Base-by-base conservation (phyloP, 2,888 invertebrate genomes). In the Leptopilina drosophilae region DNA sequence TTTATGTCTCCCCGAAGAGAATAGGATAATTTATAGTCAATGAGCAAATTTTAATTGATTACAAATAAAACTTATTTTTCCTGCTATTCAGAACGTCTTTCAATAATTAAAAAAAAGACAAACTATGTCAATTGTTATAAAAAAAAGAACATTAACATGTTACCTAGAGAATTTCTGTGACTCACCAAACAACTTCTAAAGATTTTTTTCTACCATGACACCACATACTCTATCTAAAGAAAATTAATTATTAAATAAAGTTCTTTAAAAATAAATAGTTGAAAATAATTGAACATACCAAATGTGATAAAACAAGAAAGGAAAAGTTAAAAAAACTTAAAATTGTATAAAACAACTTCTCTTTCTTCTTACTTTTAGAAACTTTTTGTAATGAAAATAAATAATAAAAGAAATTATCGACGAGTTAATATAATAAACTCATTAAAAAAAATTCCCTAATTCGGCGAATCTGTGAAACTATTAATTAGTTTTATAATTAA, bases 1-100 rank as follows among this genome's bases (percentile, higher is more conserved):
- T 62, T 62, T 42, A 66, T n/a, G 42, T 46, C 15, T 67, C n/a
- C 11, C 12, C 46, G 8, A 66, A 46, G 42, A 66, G 66, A 46
- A 66, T 59, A 59, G 15, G 5, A 15, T 59, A 15, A 59, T 59
- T 59, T 59, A 59, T 15, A 15, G 59, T 59, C n/a, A 8, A 15
- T 15, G n/a, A 15, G n/a, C 59, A 56, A 56, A 59, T 59, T 59
- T 59, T 59, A 59, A 59, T 59, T 59, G n/a, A 59, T 15, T 20
- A 8, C n/a, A n/a, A n/a, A n/a, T 59, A 59, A 56, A 56, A 56
- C 11, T 59, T 59, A 59, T 59, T 59, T 15, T 59, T 59, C 59
- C 59, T 59, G 7, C 7, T 59, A 7, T 20, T 59, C 56, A 59
- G 15, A n/a, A 46, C 11, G 1, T 46, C 46, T 46, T 59, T 15